Base-by-base conservation (phyloP, 2,113 vertebrate species). In the Ciconia stormi region DNA sequence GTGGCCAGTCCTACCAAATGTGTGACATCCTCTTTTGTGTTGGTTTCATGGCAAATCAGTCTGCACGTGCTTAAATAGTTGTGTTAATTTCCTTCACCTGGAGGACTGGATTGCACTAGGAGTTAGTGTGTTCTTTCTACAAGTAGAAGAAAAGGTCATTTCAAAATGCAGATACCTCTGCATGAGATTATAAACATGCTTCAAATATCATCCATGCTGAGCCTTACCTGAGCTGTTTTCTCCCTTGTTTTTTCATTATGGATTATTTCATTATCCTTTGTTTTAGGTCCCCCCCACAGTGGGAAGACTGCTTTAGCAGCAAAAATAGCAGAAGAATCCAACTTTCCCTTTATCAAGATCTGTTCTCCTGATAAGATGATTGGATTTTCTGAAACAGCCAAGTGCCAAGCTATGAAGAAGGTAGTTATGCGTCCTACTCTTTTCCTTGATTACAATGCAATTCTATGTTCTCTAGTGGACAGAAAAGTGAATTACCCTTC, bases 281-380 rank as follows among this genome's bases (percentile, higher is more conserved):
- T 19, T 78, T 29, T 97, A 99, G 99, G 99, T 21, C 99, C 99
- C 34, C 99, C 99, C 15, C 99, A 99, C 97, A 99, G 99, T 26
- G 99, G 99, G 6, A 99, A 99, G 95, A 99, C 99, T 0, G 99
- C 99, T 1, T 89, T 99, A 76, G 99, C 99, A 42, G 99, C 99
- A 52, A 99, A 99, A 96, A 99, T 99, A 91, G 98, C 99, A 3
- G 99, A 99, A 96, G 98, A 99, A 15, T 99, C 99, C 77, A 98
- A 99, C 97, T 99, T 99, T 92, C 99, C 99, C n/a, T 99, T 99
- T 76, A 99, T 99, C 98, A 99, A 99, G 98, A 99, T 99, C 97
- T 99, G 99, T 93, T 99, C 99, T 91, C 99, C 99, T 4, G 99
- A 99, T 96, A 99, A 99, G 97, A 99, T 99, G 99, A 99, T 99